Evolutionary conservation across 2,797 vertebrate genomes (phyloP), one percentile per base, ranked within the genome.

Genomic region (Vireo griseus): DNA sequence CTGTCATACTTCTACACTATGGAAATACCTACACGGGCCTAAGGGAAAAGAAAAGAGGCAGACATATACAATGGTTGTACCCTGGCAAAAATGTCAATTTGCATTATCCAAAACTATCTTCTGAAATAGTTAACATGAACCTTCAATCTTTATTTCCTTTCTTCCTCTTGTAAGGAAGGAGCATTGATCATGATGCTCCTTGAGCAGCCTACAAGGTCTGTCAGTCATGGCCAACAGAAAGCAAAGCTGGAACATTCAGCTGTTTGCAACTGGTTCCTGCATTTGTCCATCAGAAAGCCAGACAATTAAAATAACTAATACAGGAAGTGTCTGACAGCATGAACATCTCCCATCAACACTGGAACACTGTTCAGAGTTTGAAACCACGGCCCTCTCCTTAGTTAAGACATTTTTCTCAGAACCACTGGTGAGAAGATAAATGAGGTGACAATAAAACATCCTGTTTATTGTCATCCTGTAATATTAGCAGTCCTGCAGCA

Each of bases 231-330:
- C 47, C 57, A 55, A 75, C 28, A 79, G 54, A 74, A 69, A 83
- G 20, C 22, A 48, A 22, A 40, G n/a, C 9, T 5, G 22, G 31
- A 86, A 45, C 24, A 16, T 11, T 10, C 4, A 69, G 40, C 51
- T 88, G 58, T 55, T 74, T 31, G 31, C 83, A 86, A 73, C 59
- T 80, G 44, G 28, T 45, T 52, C 85, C 58, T 55, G 51, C 28
- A n/a, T 33, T 86, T 77, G 31, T 77, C 65, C 37, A 11, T 42
- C 57, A 73, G 31, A 73, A 82, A 83, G 37, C 31, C 55, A 74
- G 37, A 44, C 44, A 65, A 73, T 35, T 54, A 24, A 79, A 92
- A 16, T 29, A 86, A 74, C 35, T 75, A 45, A 16, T 10, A 52
- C 15, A 88, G 90, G 37, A 63, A 79, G 26, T 7, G 48, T 52